phyloP scores from a whole-genome alignment of 1,140 invertebrate species.

The Cyrtorhinus lividipennis region DNA sequence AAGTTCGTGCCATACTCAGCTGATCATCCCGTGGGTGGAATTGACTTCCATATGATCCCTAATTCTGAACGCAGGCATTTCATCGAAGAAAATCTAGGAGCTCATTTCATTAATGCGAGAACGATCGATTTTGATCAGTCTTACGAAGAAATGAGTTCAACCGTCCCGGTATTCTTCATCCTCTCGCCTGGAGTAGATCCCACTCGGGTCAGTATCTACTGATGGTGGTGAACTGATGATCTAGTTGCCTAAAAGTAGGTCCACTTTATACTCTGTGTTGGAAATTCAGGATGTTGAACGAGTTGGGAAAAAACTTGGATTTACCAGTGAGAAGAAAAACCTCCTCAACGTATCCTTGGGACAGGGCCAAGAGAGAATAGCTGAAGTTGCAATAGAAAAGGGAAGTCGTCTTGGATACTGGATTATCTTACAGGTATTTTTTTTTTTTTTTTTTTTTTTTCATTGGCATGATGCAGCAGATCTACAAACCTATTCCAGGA shows the following conservation, averaged over 20 bases:
- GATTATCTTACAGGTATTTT: conserved; percentile 64
- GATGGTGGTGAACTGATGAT: background rate
- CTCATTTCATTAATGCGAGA: conserved; percentile 63
- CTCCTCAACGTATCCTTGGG: conserved; percentile 89
- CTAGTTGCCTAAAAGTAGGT: background rate
- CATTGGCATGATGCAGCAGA: background rate
- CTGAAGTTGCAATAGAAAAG: conserved; percentile 68
- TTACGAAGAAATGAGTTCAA: conserved; percentile 67
- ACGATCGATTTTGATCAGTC: conserved; percentile 69
- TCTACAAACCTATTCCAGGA: no score
- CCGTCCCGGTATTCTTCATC: conserved; percentile 87
- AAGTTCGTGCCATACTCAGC: no score
- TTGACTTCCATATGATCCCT: no score
- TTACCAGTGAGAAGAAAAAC: conserved; percentile 61
- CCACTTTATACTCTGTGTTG: background rate
- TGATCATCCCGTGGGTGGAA: no score
- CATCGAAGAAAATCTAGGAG: conserved; percentile 73
- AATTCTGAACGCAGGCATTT: conserved; percentile 53
- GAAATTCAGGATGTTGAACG: conserved; percentile 54
- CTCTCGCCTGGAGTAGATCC: conserved; percentile 90
- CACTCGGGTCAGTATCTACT: conserved; percentile 42
- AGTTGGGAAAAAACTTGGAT: conserved; percentile 63
- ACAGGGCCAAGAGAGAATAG: conserved; percentile 85
- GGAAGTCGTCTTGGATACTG: conserved; percentile 71
- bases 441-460: no score